These are phyloP conservation scores for Brachionus rubens DNA, from an alignment of 1,140 invertebrate genomes.

Conservation along the genomic window DNA sequence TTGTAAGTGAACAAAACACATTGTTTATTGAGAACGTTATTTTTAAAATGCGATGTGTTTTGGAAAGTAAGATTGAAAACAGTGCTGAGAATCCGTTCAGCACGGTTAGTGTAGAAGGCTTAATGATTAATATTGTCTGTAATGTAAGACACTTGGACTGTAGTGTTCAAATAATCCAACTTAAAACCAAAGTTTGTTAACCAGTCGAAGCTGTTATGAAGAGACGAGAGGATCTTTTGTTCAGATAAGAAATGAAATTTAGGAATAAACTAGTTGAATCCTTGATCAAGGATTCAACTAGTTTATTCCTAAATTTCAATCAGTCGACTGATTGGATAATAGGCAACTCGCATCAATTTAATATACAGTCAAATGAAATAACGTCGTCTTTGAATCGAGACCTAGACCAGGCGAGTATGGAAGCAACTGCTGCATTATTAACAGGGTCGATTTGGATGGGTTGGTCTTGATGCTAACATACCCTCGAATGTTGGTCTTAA, in stretches of 20 bases:
- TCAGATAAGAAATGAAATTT: conserved; percentile 97
- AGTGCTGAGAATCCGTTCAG: conserved; percentile 52
- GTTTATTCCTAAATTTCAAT: conserved; percentile 78
- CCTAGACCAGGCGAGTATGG: conserved; percentile 94
- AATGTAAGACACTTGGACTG: conserved; percentile 92
- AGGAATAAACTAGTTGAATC: conserved; percentile 75
- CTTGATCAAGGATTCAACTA: conserved; percentile 90
- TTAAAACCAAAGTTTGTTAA: conserved; percentile 93
- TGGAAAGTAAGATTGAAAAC: conserved; percentile 71
- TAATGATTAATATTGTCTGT: conserved; percentile 90
- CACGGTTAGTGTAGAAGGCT: conserved; percentile 82
- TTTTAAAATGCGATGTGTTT: conserved; percentile 95
- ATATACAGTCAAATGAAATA: conserved; percentile 62
- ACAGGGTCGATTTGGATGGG: conserved; percentile 65
- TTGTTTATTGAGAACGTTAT: conserved; percentile 97
- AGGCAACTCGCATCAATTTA: conserved; percentile 83
- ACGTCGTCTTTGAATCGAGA: conserved; percentile 65
- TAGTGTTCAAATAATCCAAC: conserved; percentile 84
- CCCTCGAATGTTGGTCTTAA: conserved; percentile 20
- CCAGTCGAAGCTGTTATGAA: conserved; percentile 93
- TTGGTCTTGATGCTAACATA: background rate
- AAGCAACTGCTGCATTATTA: conserved; percentile 86
- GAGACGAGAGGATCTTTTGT: conserved; percentile 85
- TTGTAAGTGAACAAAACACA: conserved; percentile 78
- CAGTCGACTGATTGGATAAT: conserved; percentile 96